These are phyloP conservation scores for Actenoides lindsayi DNA, from an alignment of 2,113 vertebrate genomes.

Conservation along the genomic window DNA sequence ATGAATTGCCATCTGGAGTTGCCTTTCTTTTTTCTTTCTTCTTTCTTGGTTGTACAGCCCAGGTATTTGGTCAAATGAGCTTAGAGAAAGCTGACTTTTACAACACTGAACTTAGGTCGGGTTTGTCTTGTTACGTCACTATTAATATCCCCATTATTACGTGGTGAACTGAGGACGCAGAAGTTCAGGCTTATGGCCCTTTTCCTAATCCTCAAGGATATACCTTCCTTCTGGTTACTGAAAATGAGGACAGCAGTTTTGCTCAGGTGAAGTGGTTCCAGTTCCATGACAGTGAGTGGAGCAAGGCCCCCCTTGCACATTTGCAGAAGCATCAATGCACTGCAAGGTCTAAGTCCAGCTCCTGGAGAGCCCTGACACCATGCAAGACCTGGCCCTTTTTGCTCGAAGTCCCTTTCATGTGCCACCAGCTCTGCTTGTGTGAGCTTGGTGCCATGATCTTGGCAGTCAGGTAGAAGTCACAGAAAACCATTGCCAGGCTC, in stretches of 20 bases:
- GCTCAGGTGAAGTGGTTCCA: neutral
- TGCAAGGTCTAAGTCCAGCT: neutral
- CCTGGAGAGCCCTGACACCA: neutral
- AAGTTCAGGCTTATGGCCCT: neutral
- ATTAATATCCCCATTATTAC: neutral
- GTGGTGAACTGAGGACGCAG: neutral
- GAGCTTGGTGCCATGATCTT: neutral
- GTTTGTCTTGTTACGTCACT: neutral
- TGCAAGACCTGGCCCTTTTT: neutral
- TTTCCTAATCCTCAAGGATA: neutral
- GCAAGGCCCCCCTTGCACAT: neutral
- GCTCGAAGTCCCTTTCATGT: neutral
- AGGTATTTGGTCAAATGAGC: neutral
- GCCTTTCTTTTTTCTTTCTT: neutral
- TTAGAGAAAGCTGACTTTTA: neutral
- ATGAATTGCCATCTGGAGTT: neutral
- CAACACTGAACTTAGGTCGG: neutral
- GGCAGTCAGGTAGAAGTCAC: neutral
- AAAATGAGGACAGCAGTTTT: neutral
- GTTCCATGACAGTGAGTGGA: neutral
- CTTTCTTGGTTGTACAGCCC: neutral
- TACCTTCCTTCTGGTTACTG: neutral
- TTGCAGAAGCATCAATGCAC: neutral
- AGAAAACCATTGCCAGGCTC: neutral
- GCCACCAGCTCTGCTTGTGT: neutral